These are phyloP conservation scores for Rhogogaster chlorosoma DNA, from an alignment of 2,888 invertebrate genomes.

Conservation along the genomic window DNA sequence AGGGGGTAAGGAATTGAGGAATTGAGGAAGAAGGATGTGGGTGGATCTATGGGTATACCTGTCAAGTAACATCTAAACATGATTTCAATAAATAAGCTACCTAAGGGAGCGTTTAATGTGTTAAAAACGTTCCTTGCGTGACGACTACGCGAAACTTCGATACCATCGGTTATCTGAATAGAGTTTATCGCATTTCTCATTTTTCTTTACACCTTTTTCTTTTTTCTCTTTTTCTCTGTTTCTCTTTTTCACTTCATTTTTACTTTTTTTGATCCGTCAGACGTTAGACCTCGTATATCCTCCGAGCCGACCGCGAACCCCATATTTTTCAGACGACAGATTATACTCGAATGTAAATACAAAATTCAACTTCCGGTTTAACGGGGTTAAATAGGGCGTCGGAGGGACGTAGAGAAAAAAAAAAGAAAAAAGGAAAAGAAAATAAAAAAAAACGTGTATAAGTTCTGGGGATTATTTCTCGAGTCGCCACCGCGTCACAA, in stretches of 20 bases:
- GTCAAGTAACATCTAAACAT: constrained; percentile 65
- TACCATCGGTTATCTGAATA: neutral
- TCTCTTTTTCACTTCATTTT: neutral
- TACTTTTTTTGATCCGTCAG: neutral
- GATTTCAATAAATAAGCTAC: constrained; percentile 77
- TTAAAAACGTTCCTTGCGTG: constrained; percentile 21
- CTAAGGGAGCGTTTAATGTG: constrained; percentile 68
- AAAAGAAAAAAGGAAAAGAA: neutral
- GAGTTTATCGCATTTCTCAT: neutral
- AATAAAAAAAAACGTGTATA: neutral
- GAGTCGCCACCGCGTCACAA: constrained; percentile 71
- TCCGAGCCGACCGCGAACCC: neutral
- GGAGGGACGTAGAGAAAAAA: neutral
- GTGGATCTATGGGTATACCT: constrained; percentile 60
- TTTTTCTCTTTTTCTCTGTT: constrained; percentile 62
- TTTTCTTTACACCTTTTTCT: neutral
- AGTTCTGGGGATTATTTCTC: constrained; percentile 56
- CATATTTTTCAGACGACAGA: neutral
- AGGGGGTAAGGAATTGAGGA: neutral
- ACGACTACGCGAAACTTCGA: constrained; percentile 32
- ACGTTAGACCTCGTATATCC: neutral
- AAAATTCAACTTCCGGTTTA: neutral
- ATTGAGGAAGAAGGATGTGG: constrained; percentile 55
- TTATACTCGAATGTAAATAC: neutral
- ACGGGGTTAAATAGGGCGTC: neutral